Base-by-base conservation (phyloP, 2,797 vertebrate species). In the Acipenser ruthenus region DNA sequence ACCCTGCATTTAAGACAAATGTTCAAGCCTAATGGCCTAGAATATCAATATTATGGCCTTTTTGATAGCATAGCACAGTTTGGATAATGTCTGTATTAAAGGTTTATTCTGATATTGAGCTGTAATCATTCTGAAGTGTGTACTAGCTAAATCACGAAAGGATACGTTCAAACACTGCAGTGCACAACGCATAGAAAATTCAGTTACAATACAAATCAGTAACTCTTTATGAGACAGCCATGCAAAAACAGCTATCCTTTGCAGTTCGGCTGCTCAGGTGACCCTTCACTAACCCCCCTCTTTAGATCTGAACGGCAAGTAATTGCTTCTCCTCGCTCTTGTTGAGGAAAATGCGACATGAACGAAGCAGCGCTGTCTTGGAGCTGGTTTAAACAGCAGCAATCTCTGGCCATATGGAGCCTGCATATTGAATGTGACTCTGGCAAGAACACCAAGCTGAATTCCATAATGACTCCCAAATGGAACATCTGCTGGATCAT, bases 381-480 rank as follows among this genome's bases (percentile, higher is more conserved):
- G 49, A 10, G 64, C 18, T 48, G 12, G 13, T 48, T 56, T 48
- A 48, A 55, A 52, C n/a, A 50, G 23, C 64, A 15, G 7, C 13
- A 63, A 15, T 53, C 8, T 37, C 37, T 37, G 18, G 51, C 64
- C 64, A 48, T 56, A 48, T 65, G 11, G 15, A 47, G 11, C 8
- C 18, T 11, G 55, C 55, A 23, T 49, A 13, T 53, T 47, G 52
- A 2, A 47, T n/a, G 10, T 65, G 62, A 49, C 48, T 10, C 12
- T n/a, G 48, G 62, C 49, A 48, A 56, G 12, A 65, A 8, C 23
- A 12, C 23, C 47, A 12, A 10, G 52, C 47, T 65, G 18, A 52
- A 56, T 55, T 8, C 53, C 1, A 47, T 7, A 65, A 65, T 13
- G 52, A 65, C 64, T 55, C 64, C 64, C 18, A 49, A 56, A 56